Evolutionary conservation across 2,113 vertebrate species (phyloP), one percentile per base, ranked within the genome.

Genomic region (Ciconia boyciana): DNA sequence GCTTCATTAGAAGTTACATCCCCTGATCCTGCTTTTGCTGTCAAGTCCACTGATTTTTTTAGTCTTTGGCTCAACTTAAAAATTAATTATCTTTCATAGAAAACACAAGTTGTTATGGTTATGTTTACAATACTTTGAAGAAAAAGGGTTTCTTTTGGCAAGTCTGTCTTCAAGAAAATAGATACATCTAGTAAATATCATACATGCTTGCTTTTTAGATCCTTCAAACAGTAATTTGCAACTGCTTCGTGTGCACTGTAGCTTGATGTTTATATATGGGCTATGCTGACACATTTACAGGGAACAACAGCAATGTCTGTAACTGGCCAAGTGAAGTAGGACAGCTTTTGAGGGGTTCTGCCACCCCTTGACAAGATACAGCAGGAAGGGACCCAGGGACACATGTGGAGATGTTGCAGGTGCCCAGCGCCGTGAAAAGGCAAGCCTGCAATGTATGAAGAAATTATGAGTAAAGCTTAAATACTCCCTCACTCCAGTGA

Each of bases 331-430:
- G 32, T 8, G 28, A 36, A 70, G 87, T 0, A 16, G 32, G 29
- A 46, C 51, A 41, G 51, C 24, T 76, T 44, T 24, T 39, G 74
- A 26, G 41, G n/a, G 51, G 6, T 44, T 89, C 43, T 82, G 43
- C n/a, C 57, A 34, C 49, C 39, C 9, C 0, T 2, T 15, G 31
- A 54, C 51, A 80, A 34, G 55, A 16, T 6, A 4, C 0, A 0
- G 55, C 58, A 51, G 21, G 46, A 16, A 71, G 64, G 34, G 52
- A 77, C 52, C 41, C n/a, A 11, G 0, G 20, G 58, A 52, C 24
- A 9, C 0, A 0, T 10, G 29, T 13, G n/a, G 34, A 46, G 52
- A 32, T 41, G 64, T 13, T 78, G 54, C n/a, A 55, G 48, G 58
- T 82, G 43, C 14, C 36, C 62, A 84, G 43, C 16, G 29, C 21